Evolutionary conservation across 2,113 vertebrate species (phyloP), one percentile per base, ranked within the genome.

Genomic region (Phycodurus eques): DNA sequence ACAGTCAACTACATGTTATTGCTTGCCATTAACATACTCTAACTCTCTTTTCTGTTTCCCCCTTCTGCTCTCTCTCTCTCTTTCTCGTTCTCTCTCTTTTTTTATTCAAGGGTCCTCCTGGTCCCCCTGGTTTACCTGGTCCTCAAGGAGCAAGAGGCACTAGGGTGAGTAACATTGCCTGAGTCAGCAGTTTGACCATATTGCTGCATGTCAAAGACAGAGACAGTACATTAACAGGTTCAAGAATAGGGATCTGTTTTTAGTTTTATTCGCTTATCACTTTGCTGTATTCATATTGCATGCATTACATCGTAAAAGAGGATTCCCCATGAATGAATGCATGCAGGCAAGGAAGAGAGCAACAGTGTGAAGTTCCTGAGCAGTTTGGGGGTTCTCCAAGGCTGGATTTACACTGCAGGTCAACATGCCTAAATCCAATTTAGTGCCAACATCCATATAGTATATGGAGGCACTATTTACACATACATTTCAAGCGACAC

Each of bases 51-150:
- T 22, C 14, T 22, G 51, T 67, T 64, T 62, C 31, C 4, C 51
- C 60, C 42, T 15, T 71, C 63, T 22, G 27, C 15, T 67, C 43
- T 62, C 68, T 67, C 63, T 33, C 3, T 57, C 64, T 43, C 7
- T 70, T 62, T 19, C 39, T 53, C 71, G 15, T 31, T 54, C 46
- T 70, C 63, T 62, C 49, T 70, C 57, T 86, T 67, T 85, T 51
- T 78, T 62, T 80, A 59, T 72, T 86, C 76, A 79, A 99, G 98
- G 98, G 98, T 94, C 93, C 92, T 80, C 92, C 93, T 79, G 98
- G 98, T 91, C 94, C 93, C 72, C 91, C 94, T 82, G 98, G 98
- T 82, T 91, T 96, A 83, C 94, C 96, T 83, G 98, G 98, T 82
- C 94, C 93, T 31, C 71, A 93, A 80, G 98, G 98, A 82, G 96